Conservation (phyloP, 2,797 vertebrate genomes). For the Sebastes trivittatus region DNA sequence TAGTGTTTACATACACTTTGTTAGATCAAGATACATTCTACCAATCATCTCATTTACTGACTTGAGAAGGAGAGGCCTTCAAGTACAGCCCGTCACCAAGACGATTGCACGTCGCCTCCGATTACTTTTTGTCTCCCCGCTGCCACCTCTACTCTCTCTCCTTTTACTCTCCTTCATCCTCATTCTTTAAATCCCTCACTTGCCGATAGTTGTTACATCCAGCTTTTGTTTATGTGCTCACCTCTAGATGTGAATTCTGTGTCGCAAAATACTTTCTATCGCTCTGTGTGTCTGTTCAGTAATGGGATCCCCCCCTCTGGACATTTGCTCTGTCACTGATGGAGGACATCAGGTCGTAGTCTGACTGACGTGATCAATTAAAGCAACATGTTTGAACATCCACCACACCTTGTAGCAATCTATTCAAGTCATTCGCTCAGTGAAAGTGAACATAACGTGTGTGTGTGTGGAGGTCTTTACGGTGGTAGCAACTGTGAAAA, state of each 20-base stretch:
- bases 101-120: background rate
- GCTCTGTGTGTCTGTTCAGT: background rate
- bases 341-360: background rate
- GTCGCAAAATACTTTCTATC: background rate
- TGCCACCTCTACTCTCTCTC: background rate
- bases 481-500: background rate
- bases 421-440: background rate
- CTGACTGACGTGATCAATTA: background rate
- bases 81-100: background rate
- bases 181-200: background rate
- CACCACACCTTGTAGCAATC: background rate
- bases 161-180: background rate
- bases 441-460: background rate
- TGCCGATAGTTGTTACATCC: background rate
- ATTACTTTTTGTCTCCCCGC: background rate
- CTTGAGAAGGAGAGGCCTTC: background rate
- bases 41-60: background rate
- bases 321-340: background rate
- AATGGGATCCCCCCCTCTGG: background rate
- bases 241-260: background rate
- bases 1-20: background rate
- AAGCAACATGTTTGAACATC: background rate
- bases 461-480: background rate
- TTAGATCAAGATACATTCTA: background rate
- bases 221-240: background rate